Conservation (phyloP, 2,113 vertebrate species). For the Clupea harengus region DNA sequence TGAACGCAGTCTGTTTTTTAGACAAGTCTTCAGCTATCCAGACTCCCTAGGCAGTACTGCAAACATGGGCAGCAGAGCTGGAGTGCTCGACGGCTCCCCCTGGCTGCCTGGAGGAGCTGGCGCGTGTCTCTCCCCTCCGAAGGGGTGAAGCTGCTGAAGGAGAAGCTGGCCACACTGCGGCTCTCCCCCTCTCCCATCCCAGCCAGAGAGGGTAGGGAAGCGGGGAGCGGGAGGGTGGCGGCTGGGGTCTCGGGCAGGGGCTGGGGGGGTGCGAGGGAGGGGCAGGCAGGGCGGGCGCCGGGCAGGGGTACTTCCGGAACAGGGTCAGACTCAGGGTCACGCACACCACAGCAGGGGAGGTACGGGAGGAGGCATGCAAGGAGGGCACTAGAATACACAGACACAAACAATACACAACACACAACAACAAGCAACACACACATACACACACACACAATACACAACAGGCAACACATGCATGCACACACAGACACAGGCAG, state of each 20-base stretch:
- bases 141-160: constrained; percentile 60
- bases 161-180: constrained; percentile 53
- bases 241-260: constrained; percentile 55
- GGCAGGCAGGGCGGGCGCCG: constrained; percentile 24
- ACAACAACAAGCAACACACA: background rate
- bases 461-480: constrained; percentile 47
- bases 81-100: constrained; percentile 25
- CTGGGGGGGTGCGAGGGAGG: constrained; percentile 50
- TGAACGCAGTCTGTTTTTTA: background rate
- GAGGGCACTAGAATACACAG: constrained; percentile 65
- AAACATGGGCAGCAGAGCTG: background rate
- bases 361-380: constrained; percentile 68
- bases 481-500: constrained; percentile 30
- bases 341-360: constrained; percentile 53
- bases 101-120: constrained; percentile 53
- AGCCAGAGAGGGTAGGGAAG: constrained; percentile 4
- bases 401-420: constrained; percentile 18
- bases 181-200: constrained; percentile 25
- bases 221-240: constrained; percentile 50
- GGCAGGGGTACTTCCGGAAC: constrained; percentile 41
- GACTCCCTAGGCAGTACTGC: background rate
- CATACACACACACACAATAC: constrained; percentile 23
- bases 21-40: no score
- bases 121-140: constrained; percentile 59
- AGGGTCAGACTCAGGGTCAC: constrained; percentile 46